Conservation (phyloP, 2,797 vertebrate species). For the Ambastaia sidthimunki region DNA sequence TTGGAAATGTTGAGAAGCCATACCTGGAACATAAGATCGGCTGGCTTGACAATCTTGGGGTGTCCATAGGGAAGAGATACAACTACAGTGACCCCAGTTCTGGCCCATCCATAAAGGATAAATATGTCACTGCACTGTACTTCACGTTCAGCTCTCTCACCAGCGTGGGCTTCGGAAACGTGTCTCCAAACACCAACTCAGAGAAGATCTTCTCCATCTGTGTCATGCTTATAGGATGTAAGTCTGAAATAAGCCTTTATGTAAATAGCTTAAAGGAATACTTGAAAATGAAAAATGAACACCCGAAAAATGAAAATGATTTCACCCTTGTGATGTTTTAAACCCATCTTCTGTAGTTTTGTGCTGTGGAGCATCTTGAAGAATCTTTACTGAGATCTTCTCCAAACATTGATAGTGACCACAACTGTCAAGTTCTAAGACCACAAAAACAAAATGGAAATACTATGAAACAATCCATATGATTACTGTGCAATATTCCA, state of each 20-base stretch:
- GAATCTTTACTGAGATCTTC: neutral
- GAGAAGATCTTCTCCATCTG: constrained; percentile 99
- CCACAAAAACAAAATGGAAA: no score
- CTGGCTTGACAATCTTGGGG: constrained; percentile 96
- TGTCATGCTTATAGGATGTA: constrained; percentile 99
- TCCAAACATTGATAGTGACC: neutral
- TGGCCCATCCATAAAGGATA: constrained; percentile 98
- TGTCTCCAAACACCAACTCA: constrained; percentile 99
- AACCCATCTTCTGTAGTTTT: no score
- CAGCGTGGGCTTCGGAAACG: constrained; percentile 98
- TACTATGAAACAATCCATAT: no score
- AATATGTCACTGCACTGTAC: constrained; percentile 99
- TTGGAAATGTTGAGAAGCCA: constrained; percentile 96
- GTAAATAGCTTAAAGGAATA: neutral
- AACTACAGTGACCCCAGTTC: constrained; percentile 93
- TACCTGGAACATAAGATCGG: constrained; percentile 97
- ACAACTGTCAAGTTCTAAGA: no score
- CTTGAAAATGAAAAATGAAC: no score
- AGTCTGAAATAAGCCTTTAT: constrained; percentile 74
- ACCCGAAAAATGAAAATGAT: neutral
- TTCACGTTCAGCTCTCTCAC: constrained; percentile 99
- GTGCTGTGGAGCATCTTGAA: no score
- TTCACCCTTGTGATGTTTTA: no score
- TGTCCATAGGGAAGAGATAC: constrained; percentile 95
- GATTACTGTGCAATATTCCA: no score